These are phyloP conservation scores for Rhogogaster chlorosoma DNA, from an alignment of 2,888 invertebrate genomes.

Conservation along the genomic window DNA sequence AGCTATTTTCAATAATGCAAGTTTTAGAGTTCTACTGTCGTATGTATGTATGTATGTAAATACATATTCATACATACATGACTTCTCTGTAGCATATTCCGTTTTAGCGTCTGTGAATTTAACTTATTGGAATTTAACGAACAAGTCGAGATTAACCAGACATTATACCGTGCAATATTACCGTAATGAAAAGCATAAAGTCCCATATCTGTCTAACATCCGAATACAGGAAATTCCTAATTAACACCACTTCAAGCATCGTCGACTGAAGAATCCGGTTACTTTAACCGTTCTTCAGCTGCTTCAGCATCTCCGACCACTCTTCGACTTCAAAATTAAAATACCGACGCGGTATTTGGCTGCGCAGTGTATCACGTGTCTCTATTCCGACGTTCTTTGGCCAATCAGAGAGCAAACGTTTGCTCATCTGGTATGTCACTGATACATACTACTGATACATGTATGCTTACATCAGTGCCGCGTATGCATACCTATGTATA, in stretches of 20 bases:
- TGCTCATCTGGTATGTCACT: too few species aligned
- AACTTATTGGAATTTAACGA: not conserved
- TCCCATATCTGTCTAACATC: conserved; percentile 64
- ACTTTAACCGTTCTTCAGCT: not conserved
- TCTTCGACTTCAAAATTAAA: conserved; percentile 15
- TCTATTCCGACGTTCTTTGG: not conserved
- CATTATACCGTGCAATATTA: not conserved
- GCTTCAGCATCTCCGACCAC: not conserved
- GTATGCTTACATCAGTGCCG: too few species aligned
- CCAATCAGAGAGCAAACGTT: not conserved
- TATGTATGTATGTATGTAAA: too few species aligned
- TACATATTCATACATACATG: too few species aligned
- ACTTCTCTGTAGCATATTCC: not conserved
- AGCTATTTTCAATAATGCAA: not conserved
- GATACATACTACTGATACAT: too few species aligned
- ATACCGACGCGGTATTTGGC: not conserved
- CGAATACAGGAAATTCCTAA: conserved; percentile 72
- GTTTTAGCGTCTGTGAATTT: not conserved
- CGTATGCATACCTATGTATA: not conserved
- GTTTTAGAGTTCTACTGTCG: not conserved
- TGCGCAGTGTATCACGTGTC: not conserved
- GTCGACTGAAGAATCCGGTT: not conserved
- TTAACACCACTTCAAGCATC: conserved; percentile 57
- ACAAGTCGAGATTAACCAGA: not conserved
- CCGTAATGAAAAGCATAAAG: conserved; percentile 39